Conservation (phyloP, 2,797 vertebrate genomes). For the Semotilus atromaculatus region DNA sequence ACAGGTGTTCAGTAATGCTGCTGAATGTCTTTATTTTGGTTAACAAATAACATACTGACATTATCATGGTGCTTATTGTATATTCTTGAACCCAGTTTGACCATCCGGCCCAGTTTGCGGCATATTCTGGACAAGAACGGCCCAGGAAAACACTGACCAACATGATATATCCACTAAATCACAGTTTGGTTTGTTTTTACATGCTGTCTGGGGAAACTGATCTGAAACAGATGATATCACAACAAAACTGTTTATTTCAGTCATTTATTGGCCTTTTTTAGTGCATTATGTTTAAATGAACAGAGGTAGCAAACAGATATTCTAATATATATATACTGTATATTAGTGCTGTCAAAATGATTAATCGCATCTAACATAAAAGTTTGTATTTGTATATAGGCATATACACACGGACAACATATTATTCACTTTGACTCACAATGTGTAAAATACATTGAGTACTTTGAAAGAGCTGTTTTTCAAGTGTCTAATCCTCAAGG, state of each 20-base stretch:
- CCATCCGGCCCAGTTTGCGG: background rate
- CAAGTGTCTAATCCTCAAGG: slow-evolving; percentile 30
- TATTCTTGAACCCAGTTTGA: background rate
- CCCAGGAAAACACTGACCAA: too few species aligned
- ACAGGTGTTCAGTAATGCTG: background rate
- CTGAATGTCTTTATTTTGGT: background rate
- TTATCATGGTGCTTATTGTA: background rate
- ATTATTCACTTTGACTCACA: background rate
- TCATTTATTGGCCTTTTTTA: too few species aligned
- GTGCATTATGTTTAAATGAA: too few species aligned
- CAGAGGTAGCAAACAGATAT: too few species aligned
- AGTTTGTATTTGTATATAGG: too few species aligned
- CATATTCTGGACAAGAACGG: background rate
- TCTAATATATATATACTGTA: too few species aligned
- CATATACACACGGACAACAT: too few species aligned
- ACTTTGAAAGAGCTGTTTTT: background rate
- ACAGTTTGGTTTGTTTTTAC: background rate
- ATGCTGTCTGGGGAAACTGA: background rate
- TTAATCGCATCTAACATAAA: too few species aligned
- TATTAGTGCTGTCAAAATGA: too few species aligned
- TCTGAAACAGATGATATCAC: background rate
- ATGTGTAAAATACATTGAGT: background rate
- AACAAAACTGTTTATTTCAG: background rate
- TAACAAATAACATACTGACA: background rate
- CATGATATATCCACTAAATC: too few species aligned